phyloP scores from a whole-genome alignment of 1,140 invertebrate genomes.

The Zophobas morio region DNA sequence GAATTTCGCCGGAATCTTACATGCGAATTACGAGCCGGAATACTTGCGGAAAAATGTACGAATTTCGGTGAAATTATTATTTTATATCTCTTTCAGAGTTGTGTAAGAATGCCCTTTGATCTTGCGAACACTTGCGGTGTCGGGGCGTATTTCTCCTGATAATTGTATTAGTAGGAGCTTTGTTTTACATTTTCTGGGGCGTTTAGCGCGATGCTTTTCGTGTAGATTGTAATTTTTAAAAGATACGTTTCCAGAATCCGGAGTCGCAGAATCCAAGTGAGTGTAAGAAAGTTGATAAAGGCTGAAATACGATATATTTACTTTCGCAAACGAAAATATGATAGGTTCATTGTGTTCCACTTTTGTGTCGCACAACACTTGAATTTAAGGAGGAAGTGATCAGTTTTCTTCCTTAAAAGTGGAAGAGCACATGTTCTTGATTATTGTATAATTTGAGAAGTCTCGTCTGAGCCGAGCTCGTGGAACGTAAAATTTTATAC shows the following conservation, averaged over 20 bases:
- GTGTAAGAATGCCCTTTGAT: too few species aligned
- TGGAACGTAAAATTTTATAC: conserved; percentile 1
- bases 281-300: conserved; percentile 35
- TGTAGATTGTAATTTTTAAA: conserved; percentile 6
- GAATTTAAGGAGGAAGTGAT: conserved; percentile 25
- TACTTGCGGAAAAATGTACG: not conserved
- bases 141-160: too few species aligned
- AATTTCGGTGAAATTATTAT: too few species aligned
- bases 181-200: too few species aligned
- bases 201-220: conserved; percentile 1
- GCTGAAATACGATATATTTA: conserved; percentile 41
- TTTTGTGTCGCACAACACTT: conserved; percentile 27
- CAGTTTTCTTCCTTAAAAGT: conserved; percentile 33
- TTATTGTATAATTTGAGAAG: conserved; percentile 22
- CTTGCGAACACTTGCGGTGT: too few species aligned
- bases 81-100: too few species aligned
- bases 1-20: conserved; percentile 24
- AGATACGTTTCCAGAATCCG: conserved; percentile 19
- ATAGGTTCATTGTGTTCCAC: conserved; percentile 33
- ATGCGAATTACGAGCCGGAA: not conserved
- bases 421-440: not conserved
- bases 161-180: too few species aligned
- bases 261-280: conserved; percentile 37
- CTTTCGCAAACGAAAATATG: conserved; percentile 29
- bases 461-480: not conserved